Base-by-base conservation (phyloP, 2,888 invertebrate species). In the Cryptophagus acutangulus region DNA sequence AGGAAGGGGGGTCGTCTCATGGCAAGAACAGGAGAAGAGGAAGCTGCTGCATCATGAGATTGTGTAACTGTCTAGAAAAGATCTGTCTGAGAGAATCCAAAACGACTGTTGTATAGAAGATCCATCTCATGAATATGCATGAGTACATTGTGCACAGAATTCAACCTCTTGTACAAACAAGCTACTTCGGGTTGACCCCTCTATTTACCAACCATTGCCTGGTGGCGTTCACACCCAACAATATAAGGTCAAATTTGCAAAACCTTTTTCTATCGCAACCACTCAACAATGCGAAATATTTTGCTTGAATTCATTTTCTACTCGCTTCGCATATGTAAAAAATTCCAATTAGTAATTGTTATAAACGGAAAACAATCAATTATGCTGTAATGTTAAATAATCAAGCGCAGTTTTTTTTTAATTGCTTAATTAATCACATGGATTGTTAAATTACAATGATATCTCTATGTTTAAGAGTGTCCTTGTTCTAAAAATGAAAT, bases 181-280 rank as follows among this genome's bases (percentile, higher is more conserved):
- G 26, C 40, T 31, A 14, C 34, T 25, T 20, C 35, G 3, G 30
- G 25, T 14, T 40, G 40, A 40, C 40, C 40, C 40, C n/a, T 34
- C 40, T 40, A 40, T 40, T 40, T 40, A 40, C 40, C 40, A 40
- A 34, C 26, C 34, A 34, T 18, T n/a, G n/a, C 6, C 24, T 34
- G 40, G 34, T 31, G 29, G 18, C 17, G 30, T 40, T 40, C 40
- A 30, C 40, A 35, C 30, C 30, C 40, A 30, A 40, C 40, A 30
- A 36, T 36, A 34, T 36, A 40, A 40, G 40, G 40, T 36, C 36
- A 40, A 14, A 33, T 28, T 40, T 36, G 36, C 26, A n/a, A n/a
- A n/a, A n/a, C n/a, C n/a, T n/a, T n/a, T n/a, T n/a, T n/a, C n/a
- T n/a, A n/a, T n/a, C n/a, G n/a, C n/a, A n/a, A n/a, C n/a, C n/a